A percentile compares a stretch with the other conserved stretches of the same genome.
These are phyloP conservation scores for Chascanopsetta lugubris DNA, from an alignment of 2,113 vertebrate genomes.

Conservation along the genomic window DNA sequence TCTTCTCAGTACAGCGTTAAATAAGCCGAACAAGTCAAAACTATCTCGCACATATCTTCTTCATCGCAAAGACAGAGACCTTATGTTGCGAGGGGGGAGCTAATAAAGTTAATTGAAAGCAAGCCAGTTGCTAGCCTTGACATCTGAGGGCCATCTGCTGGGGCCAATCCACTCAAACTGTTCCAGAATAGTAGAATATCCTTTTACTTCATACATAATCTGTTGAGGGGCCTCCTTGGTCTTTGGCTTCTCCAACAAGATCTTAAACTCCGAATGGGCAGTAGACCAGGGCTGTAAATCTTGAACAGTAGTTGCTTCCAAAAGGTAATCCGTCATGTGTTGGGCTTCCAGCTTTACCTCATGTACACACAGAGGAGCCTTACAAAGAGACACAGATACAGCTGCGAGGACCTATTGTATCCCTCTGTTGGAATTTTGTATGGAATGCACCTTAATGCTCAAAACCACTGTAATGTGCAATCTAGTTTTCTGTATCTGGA, in stretches of 20 bases:
- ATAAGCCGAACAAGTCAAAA: slow-evolving; percentile 43
- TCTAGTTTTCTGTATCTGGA: too few species aligned
- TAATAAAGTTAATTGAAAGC: slow-evolving; percentile 68
- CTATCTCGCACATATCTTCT: slow-evolving; percentile 48
- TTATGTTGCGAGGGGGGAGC: slow-evolving; percentile 46
- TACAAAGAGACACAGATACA: slow-evolving; percentile 14
- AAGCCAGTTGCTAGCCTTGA: slow-evolving; percentile 54
- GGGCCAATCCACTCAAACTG: slow-evolving; percentile 43
- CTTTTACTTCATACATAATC: slow-evolving; percentile 66
- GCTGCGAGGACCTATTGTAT: slow-evolving; percentile 11
- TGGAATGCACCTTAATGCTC: too few species aligned
- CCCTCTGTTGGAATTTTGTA: neutral
- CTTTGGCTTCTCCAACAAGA: slow-evolving; percentile 56
- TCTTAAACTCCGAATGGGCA: slow-evolving; percentile 44
- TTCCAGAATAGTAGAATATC: slow-evolving; percentile 51
- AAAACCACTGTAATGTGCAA: too few species aligned
- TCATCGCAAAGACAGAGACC: slow-evolving; percentile 44
- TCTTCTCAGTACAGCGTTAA: slow-evolving; percentile 14
- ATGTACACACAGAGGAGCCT: neutral
- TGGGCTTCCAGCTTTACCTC: slow-evolving; percentile 33
- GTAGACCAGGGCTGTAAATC: slow-evolving; percentile 65
- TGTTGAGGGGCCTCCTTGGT: slow-evolving; percentile 44
- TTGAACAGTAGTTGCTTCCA: slow-evolving; percentile 30
- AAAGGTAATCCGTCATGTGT: slow-evolving; percentile 49
- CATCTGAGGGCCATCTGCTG: slow-evolving; percentile 64